Conservation (phyloP, 2,113 vertebrate genomes). For the Oophaga pumilio region DNA sequence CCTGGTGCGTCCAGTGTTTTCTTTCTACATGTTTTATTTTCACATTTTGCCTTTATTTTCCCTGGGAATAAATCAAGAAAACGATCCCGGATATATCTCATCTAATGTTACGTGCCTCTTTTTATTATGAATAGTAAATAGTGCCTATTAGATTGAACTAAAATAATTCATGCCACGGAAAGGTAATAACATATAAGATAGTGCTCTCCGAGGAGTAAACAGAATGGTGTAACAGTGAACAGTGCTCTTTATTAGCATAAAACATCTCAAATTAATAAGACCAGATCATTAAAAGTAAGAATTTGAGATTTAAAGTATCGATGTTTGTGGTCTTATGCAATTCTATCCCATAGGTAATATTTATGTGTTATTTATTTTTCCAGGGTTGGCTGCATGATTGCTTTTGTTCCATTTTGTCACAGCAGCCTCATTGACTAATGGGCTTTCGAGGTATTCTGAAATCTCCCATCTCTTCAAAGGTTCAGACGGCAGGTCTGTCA, state of each 20-base stretch:
- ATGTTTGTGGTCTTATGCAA: neutral
- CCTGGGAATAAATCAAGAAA: neutral
- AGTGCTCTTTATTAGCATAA: neutral
- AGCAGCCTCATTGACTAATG: no score
- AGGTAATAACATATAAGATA: neutral
- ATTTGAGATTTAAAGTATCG: neutral
- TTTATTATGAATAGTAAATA: neutral
- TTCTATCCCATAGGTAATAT: neutral
- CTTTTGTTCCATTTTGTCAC: neutral
- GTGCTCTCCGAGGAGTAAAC: neutral
- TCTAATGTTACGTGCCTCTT: neutral
- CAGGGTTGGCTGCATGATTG: neutral
- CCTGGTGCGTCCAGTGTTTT: neutral
- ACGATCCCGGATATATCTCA: neutral
- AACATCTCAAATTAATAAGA: neutral
- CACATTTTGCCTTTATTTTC: neutral
- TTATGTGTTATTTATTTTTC: neutral
- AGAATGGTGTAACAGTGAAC: neutral
- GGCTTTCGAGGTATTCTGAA: no score
- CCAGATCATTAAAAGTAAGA: neutral
- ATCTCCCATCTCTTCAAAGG: no score
- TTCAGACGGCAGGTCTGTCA: no score
- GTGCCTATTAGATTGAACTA: neutral
- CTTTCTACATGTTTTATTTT: neutral
- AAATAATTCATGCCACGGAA: neutral